phyloP scores from a whole-genome alignment of 2,113 vertebrate genomes.

The Physeter macrocephalus region DNA sequence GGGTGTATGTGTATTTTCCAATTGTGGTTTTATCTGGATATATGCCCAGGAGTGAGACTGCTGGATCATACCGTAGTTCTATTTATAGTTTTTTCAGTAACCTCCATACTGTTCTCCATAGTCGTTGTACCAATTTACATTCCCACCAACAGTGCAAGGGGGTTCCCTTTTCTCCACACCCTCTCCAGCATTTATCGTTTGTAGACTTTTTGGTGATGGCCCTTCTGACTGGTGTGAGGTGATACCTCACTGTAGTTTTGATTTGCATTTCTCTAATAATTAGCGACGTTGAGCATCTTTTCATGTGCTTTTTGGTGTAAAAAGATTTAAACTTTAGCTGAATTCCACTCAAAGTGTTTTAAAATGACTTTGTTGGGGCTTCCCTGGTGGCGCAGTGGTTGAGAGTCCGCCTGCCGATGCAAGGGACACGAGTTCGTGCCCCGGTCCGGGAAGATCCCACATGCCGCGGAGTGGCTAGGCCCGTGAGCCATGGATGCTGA shows the following conservation, averaged over 20 bases:
- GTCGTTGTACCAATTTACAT: not conserved
- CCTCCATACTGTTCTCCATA: not conserved
- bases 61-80: not conserved
- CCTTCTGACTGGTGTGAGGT: not conserved
- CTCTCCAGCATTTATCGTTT: not conserved
- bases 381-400: no score
- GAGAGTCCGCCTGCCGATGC: no score
- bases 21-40: not conserved
- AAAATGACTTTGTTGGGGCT: not conserved
- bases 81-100: not conserved
- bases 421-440: no score
- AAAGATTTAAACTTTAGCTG: constrained; percentile 4
- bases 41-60: not conserved
- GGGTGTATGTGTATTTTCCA: not conserved
- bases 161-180: not conserved
- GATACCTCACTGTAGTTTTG: not conserved
- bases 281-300: not conserved
- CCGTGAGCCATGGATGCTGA: no score
- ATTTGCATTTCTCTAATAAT: not conserved
- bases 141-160: not conserved
- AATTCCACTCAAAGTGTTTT: not conserved
- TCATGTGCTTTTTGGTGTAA: not conserved
- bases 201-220: not conserved
- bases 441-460: no score
- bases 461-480: no score